A percentile compares a stretch with the other conserved stretches of the same genome.
phyloP scores from a whole-genome alignment of 2,888 invertebrate species.

The Erebia epiphron region DNA sequence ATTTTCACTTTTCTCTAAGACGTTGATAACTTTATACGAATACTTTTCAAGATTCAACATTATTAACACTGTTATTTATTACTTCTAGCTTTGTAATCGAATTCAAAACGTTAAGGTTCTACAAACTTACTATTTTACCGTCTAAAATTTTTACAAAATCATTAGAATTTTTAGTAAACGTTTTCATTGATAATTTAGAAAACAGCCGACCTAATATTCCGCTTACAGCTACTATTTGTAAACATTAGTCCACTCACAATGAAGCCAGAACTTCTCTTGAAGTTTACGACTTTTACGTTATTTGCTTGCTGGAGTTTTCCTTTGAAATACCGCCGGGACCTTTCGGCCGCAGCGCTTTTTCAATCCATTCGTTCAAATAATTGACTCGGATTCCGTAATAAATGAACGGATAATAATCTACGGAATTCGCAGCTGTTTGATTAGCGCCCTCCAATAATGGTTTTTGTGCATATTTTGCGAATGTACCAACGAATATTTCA shows the following conservation, averaged over 20 bases:
- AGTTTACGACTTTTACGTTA: conserved; percentile 18
- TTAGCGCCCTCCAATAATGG: conserved; percentile 4
- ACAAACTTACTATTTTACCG: not conserved
- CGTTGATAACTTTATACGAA: not conserved
- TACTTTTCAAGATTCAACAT: not conserved
- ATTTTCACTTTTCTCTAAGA: conserved; percentile 12
- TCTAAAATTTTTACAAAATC: not conserved
- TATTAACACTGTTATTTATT: not conserved
- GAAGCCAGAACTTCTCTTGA: conserved; percentile 2
- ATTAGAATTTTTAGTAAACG: not conserved
- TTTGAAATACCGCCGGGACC: conserved; percentile 30
- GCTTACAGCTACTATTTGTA: conserved; percentile 9
- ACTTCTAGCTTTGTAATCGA: not conserved
- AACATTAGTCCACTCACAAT: conserved; percentile 10
- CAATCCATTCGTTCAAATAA: conserved; percentile 33
- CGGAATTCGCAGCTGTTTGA: conserved; percentile 17
- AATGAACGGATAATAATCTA: conserved; percentile 30
- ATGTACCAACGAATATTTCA: not conserved
- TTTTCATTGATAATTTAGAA: not conserved
- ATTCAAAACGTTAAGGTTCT: not conserved
- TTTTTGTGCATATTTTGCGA: not conserved
- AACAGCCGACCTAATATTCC: not conserved
- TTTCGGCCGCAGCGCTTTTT: conserved; percentile 27
- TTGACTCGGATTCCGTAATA: conserved; percentile 32
- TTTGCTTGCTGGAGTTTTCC: conserved; percentile 18